phyloP scores from a whole-genome alignment of 1,140 invertebrate genomes.

The Macrobrachium rosenbergii region DNA sequence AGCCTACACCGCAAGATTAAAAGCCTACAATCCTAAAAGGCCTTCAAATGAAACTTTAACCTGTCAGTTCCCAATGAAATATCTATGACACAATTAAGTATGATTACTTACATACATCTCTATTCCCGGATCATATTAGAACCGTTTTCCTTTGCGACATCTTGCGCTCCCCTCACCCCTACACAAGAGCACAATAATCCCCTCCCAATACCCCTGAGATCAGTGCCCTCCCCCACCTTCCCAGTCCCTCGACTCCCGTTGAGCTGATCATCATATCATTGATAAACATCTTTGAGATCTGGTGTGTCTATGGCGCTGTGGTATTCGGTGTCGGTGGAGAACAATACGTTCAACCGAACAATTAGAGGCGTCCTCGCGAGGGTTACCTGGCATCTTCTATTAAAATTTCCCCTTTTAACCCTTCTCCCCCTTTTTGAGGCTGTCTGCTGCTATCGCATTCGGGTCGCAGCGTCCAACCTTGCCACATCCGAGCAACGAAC shows the following conservation, averaged over 20 bases:
- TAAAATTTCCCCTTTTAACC: not conserved
- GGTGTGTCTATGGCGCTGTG: constrained; percentile 2
- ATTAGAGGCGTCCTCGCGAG: not conserved
- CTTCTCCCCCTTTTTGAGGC: too few relatives aligned
- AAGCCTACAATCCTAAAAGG: too few relatives aligned
- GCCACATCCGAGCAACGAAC: too few relatives aligned
- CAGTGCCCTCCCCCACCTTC: not conserved
- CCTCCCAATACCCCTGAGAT: too few relatives aligned
- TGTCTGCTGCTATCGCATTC: too few relatives aligned
- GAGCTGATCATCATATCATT: constrained; percentile 14
- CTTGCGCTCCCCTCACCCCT: not conserved
- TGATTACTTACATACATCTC: too few relatives aligned
- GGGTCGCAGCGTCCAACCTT: too few relatives aligned
- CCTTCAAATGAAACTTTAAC: too few relatives aligned
- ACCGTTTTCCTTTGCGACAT: not conserved
- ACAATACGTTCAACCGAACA: constrained; percentile 16
- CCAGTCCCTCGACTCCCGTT: not conserved
- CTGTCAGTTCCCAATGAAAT: too few relatives aligned
- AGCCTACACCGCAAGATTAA: too few relatives aligned
- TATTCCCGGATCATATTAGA: not conserved
- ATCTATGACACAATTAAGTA: too few relatives aligned
- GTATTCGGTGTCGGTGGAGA: constrained; percentile 12
- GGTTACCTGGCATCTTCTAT: not conserved
- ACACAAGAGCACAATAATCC: too few relatives aligned
- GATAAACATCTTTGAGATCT: constrained; percentile 1